phyloP scores from a whole-genome alignment of 1,140 invertebrate species.

The Araneus ventricosus region DNA sequence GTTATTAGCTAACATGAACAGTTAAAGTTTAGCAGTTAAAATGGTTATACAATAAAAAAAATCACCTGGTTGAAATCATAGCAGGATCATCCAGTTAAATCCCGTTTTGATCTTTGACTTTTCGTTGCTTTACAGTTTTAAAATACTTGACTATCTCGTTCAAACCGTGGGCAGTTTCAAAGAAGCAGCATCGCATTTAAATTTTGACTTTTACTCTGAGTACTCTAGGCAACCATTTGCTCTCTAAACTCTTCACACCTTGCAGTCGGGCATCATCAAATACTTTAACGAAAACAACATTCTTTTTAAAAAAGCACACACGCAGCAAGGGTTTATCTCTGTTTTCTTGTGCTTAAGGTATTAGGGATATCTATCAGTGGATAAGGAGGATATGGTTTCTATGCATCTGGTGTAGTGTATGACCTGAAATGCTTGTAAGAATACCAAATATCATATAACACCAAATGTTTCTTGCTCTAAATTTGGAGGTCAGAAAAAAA shows the following conservation, averaged over 20 bases:
- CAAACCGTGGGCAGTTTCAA: background rate
- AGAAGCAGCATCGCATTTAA: background rate
- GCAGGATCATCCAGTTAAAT: too few relatives aligned
- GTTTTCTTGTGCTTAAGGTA: conserved; percentile 27
- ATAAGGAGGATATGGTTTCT: background rate
- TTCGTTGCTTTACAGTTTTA: background rate
- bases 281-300: background rate
- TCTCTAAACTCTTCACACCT: background rate
- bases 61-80: too few relatives aligned
- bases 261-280: too few relatives aligned
- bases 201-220: background rate
- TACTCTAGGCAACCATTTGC: background rate
- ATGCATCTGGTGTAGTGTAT: background rate
- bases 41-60: too few relatives aligned
- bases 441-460: too few relatives aligned
- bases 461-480: too few relatives aligned
- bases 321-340: background rate
- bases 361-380: conserved; percentile 34
- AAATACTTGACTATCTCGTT: background rate
- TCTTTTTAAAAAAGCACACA: background rate
- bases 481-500: too few relatives aligned
- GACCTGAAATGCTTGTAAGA: too few relatives aligned
- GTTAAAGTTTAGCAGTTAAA: too few relatives aligned
- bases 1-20: too few relatives aligned
- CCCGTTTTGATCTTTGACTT: background rate